Evolutionary conservation across 1,140 invertebrate genomes (phyloP), one percentile per base, ranked within the genome.

Genomic region (Polypedilum pembai): DNA sequence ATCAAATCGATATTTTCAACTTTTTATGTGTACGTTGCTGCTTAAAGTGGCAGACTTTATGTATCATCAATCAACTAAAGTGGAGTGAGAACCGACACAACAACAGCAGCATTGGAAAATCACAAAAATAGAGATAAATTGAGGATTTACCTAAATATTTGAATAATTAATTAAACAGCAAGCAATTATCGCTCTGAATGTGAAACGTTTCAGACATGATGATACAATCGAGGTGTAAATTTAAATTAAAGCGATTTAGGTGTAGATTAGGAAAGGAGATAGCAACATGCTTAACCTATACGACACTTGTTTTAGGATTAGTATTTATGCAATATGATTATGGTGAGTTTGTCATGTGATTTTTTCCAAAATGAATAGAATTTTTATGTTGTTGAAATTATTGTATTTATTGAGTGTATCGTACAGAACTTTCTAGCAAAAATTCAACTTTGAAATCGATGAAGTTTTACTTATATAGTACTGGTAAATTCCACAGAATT

Each of bases 1-100:
- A 69, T 69, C 65, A 69, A 69, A 69, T 69, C 65, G 65, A 69
- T 69, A 69, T 69, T 69, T 69, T 69, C 65, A 69, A 69, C 65
- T 69, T 56, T 56, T 56, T 56, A n/a, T 56, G 45, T 56, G 45
- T 56, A 15, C 15, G 10, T 56, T 12, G 41, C 5, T 56, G 4
- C 12, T 56, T n/a, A 56, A 12, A 56, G 24, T 33, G 24, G 24
- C 24, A 33, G 24, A 33, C 24, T 33, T 33, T 33, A n/a, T n/a
- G 45, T n/a, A 56, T 56, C n/a, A 56, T n/a, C 45, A 56, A n/a
- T n/a, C 45, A 56, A 56, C 45, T 12, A 15, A 4, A 15, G 45
- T n/a, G 15, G 45, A 4, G 45, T 56, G 45, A 56, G 45, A 56
- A 56, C 41, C 8, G 41, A 45, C 15, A 45, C 41, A 45, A 45